A percentile compares a stretch with the other conserved stretches of the same genome.
These are phyloP conservation scores for Molorchus minor DNA, from an alignment of 2,888 invertebrate genomes.

Conservation along the genomic window DNA sequence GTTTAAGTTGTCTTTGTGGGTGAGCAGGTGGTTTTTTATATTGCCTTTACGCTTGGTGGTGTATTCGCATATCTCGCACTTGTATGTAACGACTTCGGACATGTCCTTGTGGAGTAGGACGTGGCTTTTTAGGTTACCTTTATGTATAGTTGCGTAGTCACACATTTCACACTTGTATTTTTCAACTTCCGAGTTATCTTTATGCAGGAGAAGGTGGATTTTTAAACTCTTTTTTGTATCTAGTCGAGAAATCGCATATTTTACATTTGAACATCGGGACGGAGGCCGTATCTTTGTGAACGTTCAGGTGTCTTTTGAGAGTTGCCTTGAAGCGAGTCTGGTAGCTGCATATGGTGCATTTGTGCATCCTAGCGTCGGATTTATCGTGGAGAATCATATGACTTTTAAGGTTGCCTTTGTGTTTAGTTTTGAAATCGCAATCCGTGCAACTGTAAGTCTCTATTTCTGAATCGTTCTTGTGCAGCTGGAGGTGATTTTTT, in stretches of 20 bases:
- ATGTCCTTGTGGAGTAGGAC: neutral
- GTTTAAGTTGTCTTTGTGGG: neutral
- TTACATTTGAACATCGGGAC: conserved; percentile 1
- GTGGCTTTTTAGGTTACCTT: neutral
- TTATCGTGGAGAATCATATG: neutral
- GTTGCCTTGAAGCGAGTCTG: neutral
- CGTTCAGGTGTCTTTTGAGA: neutral
- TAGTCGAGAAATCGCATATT: neutral
- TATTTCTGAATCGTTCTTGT: neutral
- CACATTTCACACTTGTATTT: neutral
- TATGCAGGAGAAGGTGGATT: neutral
- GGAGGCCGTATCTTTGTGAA: neutral
- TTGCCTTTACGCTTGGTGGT: neutral
- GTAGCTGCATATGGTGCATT: neutral
- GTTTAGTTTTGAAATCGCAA: neutral
- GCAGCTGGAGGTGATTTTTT: neutral
- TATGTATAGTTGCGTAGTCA: neutral
- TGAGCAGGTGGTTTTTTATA: neutral
- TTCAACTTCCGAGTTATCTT: neutral
- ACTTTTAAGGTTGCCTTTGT: neutral
- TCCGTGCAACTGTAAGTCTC: neutral
- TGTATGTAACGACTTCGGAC: neutral
- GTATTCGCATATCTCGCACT: neutral
- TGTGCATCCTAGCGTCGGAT: neutral
- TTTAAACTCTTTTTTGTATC: neutral